Conservation (phyloP, 2,888 invertebrate genomes). For the Acanthosepion esculentum region DNA sequence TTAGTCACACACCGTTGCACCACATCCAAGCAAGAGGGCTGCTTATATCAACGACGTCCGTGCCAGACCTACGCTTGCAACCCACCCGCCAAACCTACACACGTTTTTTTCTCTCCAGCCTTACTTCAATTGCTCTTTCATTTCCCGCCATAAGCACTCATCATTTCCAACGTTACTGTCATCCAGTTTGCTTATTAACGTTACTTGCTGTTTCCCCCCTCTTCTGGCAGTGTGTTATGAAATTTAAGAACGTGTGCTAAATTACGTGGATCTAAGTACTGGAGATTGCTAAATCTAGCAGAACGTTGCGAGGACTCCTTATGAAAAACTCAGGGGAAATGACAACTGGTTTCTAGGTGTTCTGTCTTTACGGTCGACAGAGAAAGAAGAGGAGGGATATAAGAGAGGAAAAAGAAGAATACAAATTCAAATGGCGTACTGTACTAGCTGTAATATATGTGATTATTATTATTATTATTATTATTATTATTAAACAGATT, state of each 20-base stretch:
- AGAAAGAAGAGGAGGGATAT: neutral
- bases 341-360: slow-evolving; percentile 6
- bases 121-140: neutral
- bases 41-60: neutral
- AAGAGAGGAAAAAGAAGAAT: neutral
- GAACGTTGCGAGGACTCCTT: neutral
- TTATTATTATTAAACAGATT: too few species aligned
- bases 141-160: neutral
- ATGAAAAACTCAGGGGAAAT: neutral
- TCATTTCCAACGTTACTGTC: neutral
- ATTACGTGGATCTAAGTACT: neutral
- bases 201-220: neutral
- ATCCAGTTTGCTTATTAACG: neutral
- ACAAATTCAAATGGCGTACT: neutral
- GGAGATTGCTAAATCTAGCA: neutral
- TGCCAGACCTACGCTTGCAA: neutral
- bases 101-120: too few species aligned
- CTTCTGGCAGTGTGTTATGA: neutral
- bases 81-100: neutral
- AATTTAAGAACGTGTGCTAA: neutral
- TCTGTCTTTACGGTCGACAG: neutral
- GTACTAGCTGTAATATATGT: neutral
- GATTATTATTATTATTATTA: neutral
- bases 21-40: neutral
- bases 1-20: neutral